A percentile compares a stretch with the other conserved stretches of the same genome.
phyloP scores from a whole-genome alignment of 2,797 vertebrate species.

The Antennarius maculatus region DNA sequence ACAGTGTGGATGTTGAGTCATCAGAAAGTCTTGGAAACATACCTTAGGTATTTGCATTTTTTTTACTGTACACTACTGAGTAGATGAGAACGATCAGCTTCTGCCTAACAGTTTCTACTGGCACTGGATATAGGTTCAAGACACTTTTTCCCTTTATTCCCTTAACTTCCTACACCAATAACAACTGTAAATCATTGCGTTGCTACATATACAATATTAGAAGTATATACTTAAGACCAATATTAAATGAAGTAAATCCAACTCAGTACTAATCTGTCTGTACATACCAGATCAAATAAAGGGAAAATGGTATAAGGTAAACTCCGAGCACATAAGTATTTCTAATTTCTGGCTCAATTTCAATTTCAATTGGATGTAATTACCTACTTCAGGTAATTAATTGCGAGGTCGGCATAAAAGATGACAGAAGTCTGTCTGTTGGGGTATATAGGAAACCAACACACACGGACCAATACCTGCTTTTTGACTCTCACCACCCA shows the following conservation, averaged over 20 bases:
- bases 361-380: conserved; percentile 44
- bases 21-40: conserved; percentile 76
- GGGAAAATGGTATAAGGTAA: conserved; percentile 38
- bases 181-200: conserved; percentile 61
- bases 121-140: conserved; percentile 26
- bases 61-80: conserved; percentile 60
- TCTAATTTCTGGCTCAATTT: conserved; percentile 37
- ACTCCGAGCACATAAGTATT: conserved; percentile 51
- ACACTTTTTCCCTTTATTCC: conserved; percentile 8
- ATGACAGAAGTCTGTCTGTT: no score
- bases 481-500: no score
- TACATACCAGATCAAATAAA: conserved; percentile 58
- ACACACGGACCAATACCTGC: no score
- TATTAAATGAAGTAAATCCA: conserved; percentile 64
- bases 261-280: conserved; percentile 58
- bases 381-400: conserved; percentile 65
- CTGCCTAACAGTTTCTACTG: conserved; percentile 43
- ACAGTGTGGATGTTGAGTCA: conserved; percentile 56
- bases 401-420: no score
- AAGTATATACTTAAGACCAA: conserved; percentile 69
- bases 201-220: conserved; percentile 75
- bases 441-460: no score
- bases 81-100: conserved; percentile 40
- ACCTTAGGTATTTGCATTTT: conserved; percentile 76
- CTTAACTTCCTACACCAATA: conserved; percentile 57